Percentiles rank a stretch among this genome's conserved stretches.
Evolutionary conservation across 2,888 invertebrate species (phyloP).

Genomic region (Athrips mouffetella): DNA sequence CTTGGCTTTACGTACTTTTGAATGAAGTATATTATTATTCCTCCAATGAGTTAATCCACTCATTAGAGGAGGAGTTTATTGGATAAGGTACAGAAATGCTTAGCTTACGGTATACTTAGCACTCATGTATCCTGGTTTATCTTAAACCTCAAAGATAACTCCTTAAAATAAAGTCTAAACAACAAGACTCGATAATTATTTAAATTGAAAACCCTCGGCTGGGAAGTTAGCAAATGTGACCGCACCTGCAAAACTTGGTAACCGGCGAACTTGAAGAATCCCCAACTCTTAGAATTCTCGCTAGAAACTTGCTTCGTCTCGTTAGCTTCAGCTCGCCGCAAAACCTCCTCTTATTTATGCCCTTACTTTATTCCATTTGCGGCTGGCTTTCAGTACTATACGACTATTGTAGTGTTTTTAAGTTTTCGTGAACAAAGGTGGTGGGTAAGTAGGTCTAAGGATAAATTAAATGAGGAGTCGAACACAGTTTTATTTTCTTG

Average conservation of each 20-base stretch:
- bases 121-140: too few relatives aligned
- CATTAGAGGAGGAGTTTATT: too few relatives aligned
- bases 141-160: background rate
- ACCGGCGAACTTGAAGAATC: conserved; percentile 58
- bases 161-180: conserved; percentile 7
- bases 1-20: too few relatives aligned
- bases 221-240: conserved; percentile 38
- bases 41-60: too few relatives aligned
- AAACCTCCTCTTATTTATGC: conserved; percentile 71
- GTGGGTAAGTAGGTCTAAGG: background rate
- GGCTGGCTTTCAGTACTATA: conserved; percentile 31
- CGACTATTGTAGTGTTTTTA: conserved; percentile 4
- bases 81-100: too few relatives aligned
- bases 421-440: background rate
- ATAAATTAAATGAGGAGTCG: background rate
- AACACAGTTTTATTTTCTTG: background rate
- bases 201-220: conserved; percentile 47
- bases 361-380: conserved; percentile 66
- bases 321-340: conserved; percentile 61
- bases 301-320: conserved; percentile 60
- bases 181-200: conserved; percentile 42
- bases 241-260: conserved; percentile 54
- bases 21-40: too few relatives aligned
- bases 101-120: too few relatives aligned
- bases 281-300: conserved; percentile 42